These are phyloP conservation scores for Netta rufina DNA, from an alignment of 2,797 vertebrate genomes.

Conservation along the genomic window DNA sequence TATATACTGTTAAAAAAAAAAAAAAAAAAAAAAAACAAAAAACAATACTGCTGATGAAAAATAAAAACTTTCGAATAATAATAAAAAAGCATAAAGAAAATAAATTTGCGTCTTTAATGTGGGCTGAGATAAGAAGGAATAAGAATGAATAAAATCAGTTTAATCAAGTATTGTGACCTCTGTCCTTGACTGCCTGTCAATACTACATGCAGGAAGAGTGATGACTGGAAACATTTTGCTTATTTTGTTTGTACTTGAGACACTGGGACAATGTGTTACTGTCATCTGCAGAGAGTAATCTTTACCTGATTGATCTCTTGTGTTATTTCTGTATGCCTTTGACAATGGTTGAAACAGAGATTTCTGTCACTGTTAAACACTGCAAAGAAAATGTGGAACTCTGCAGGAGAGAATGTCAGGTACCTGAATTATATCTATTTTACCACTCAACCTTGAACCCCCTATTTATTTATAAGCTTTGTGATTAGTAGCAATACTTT, in stretches of 20 bases:
- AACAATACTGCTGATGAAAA: neutral
- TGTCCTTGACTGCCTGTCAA: neutral
- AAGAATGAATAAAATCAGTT: neutral
- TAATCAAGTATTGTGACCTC: neutral
- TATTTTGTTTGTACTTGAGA: neutral
- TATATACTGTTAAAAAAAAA: neutral
- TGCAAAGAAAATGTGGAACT: neutral
- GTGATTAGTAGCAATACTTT: neutral
- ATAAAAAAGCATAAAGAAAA: neutral
- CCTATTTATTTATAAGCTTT: neutral
- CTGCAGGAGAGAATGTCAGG: neutral
- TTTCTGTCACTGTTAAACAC: neutral
- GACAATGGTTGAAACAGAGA: neutral
- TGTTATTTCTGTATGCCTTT: constrained; percentile 5
- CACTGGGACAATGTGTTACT: neutral
- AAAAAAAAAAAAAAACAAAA: neutral
- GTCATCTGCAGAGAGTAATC: constrained; percentile 23
- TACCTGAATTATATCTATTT: neutral
- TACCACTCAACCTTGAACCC: neutral
- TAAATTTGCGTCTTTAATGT: neutral
- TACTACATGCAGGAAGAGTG: neutral
- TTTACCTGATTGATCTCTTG: constrained; percentile 15
- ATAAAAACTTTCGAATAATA: neutral
- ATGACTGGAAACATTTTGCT: neutral
- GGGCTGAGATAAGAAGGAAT: neutral